Percentiles rank a stretch among this genome's conserved stretches.
Conservation (phyloP, 2,888 invertebrate genomes). For the Axea sp. region DNA sequence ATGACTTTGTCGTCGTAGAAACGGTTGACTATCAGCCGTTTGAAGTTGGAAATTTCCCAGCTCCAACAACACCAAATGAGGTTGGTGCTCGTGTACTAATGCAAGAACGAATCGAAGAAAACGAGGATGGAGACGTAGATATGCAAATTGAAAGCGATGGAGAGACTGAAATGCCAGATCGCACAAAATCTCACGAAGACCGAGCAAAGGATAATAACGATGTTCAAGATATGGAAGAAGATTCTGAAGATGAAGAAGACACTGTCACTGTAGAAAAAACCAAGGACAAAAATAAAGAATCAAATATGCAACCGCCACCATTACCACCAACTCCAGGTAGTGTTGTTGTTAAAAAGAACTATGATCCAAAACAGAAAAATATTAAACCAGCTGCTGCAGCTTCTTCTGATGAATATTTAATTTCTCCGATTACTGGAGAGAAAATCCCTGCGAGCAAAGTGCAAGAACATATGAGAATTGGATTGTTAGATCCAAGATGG, state of each 20-base stretch:
- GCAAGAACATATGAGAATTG: conserved; percentile 98
- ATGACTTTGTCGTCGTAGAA: conserved; percentile 99
- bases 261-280: conserved; percentile 75
- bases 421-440: conserved; percentile 99
- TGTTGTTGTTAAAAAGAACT: conserved; percentile 96
- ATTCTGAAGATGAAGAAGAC: conserved; percentile 86
- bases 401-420: conserved; percentile 92
- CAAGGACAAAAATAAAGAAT: conserved; percentile 77
- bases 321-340: conserved; percentile 94
- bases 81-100: conserved; percentile 96
- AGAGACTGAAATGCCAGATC: conserved; percentile 83
- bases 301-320: conserved; percentile 83
- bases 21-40: conserved; percentile 99
- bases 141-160: conserved; percentile 93
- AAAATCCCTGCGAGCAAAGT: conserved; percentile 98
- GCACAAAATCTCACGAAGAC: conserved; percentile 77
- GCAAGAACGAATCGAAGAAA: conserved; percentile 89
- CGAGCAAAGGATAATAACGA: conserved; percentile 81
- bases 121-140: conserved; percentile 90
- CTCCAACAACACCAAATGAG: conserved; percentile 97
- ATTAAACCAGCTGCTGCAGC: conserved; percentile 83
- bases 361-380: conserved; percentile 93
- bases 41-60: conserved; percentile 97
- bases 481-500: conserved; percentile 97
- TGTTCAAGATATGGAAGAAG: conserved; percentile 97